Base-by-base conservation (phyloP, 2,797 vertebrate genomes). In the Carduelis carduelis region DNA sequence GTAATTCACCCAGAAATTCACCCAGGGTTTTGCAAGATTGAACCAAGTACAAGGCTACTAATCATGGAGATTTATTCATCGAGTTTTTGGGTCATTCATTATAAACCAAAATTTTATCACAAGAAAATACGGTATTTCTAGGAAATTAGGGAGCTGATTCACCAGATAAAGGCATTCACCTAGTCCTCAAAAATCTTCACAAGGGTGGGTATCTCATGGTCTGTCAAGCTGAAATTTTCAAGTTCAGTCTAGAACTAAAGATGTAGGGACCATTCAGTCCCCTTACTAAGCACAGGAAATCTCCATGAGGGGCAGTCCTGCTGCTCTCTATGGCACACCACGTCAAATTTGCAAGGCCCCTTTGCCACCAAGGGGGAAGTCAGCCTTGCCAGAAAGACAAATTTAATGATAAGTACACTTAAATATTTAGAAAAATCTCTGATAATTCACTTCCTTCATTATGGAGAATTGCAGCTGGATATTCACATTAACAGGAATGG, bases 201-300 rank as follows among this genome's bases (percentile, higher is more conserved):
- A 5, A 9, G 15, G 8, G 7, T 18, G 43, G 13, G 30, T 27
- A 72, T 35, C 2, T 0, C 14, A 24, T 7, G 8, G 35, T 14
- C 12, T 88, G 15, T 19, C n/a, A 60, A 65, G 18, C 3, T 59
- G 47, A 69, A 77, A 32, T 77, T 77, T 53, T 69, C 12, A 79
- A 28, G 16, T 49, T 14, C 13, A 8, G 0, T 32, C 16, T 57
- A 20, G 37, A 72, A 32, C 10, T 41, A 39, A 24, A 69, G 14
- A 57, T 28, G 6, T 4, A 72, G n/a, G 17, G 9, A 43, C 8
- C 10, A 6, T 32, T 66, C 47, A 41, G 4, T 18, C 21, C 13
- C 17, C 66, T 78, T 52, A 46, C 2, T 27, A 24, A 37, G 2
- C 2, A 8, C 10, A 76, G 50, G 8, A 76, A 71, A n/a, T 16